Conservation (phyloP, 2,797 vertebrate genomes). For the Cuculus canorus region DNA sequence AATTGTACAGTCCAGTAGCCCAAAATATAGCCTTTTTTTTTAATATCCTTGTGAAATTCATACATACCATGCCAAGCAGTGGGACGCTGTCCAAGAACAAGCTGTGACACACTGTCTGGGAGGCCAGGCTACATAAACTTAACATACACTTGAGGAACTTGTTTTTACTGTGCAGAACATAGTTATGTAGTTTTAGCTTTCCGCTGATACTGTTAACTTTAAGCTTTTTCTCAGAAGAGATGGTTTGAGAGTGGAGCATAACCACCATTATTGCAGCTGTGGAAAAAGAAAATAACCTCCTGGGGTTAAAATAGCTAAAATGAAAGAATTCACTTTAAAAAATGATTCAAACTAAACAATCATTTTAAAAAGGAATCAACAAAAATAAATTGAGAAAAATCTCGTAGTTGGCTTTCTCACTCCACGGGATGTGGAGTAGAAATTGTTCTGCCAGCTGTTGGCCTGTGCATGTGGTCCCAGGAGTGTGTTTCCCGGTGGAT, state of each 20-base stretch:
- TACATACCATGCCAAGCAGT: background rate
- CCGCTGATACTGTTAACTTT: background rate
- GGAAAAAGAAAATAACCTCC: background rate
- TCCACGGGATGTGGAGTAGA: background rate
- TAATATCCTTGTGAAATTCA: background rate
- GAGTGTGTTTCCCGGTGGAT: fast-evolving
- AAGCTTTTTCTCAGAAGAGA: background rate
- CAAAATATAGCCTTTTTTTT: background rate
- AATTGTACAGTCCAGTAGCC: background rate
- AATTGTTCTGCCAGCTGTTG: background rate
- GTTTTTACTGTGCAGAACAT: background rate
- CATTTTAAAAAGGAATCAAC: background rate
- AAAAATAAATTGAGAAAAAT: background rate
- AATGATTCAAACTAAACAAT: background rate
- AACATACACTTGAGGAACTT: background rate
- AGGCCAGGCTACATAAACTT: background rate
- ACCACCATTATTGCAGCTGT: background rate
- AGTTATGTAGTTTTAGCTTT: background rate
- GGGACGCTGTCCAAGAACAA: background rate
- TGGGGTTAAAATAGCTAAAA: background rate
- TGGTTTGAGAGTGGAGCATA: background rate
- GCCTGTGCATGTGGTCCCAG: background rate
- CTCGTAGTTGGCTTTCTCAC: background rate
- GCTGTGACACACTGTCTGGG: background rate
- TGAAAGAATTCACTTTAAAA: background rate